Evolutionary conservation across 2,888 invertebrate genomes (phyloP).

Genomic region (Hydrotaea cyrtoneurina): DNA sequence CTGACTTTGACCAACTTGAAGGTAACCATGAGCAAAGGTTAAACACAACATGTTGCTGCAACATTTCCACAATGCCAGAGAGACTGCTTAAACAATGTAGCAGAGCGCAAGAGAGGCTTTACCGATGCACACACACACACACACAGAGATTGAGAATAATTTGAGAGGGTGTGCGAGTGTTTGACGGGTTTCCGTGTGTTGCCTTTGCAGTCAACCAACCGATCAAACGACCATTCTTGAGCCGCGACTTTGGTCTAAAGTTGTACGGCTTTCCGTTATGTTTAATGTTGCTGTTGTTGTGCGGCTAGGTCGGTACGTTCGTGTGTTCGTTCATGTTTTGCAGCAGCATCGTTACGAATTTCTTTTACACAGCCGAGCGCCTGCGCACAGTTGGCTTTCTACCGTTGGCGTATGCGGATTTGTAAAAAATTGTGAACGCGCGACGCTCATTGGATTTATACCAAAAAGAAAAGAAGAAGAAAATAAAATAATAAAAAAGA

Average conservation of each 20-base stretch:
- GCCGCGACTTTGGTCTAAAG: slow-evolving; percentile 61
- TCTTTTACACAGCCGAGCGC: slow-evolving; percentile 80
- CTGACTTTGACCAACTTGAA: slow-evolving; percentile 76
- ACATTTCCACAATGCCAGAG: slow-evolving; percentile 65
- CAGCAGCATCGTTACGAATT: slow-evolving; percentile 74
- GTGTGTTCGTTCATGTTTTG: slow-evolving; percentile 41
- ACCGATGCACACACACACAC: too few species aligned
- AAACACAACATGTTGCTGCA: slow-evolving; percentile 69
- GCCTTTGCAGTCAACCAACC: neutral
- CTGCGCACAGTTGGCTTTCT: slow-evolving; percentile 81
- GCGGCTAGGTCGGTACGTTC: slow-evolving; percentile 19
- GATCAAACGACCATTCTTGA: slow-evolving; percentile 63
- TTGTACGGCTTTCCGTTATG: slow-evolving; percentile 67
- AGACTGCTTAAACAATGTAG: slow-evolving; percentile 62
- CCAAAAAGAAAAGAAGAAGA: slow-evolving; percentile 44
- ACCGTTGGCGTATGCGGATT: slow-evolving; percentile 81
- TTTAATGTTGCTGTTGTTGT: slow-evolving; percentile 10
- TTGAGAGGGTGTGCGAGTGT: neutral
- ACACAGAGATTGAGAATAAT: slow-evolving; percentile 16
- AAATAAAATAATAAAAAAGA: slow-evolving; percentile 57
- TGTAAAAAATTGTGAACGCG: slow-evolving; percentile 74
- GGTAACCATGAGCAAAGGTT: slow-evolving; percentile 61
- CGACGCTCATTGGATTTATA: slow-evolving; percentile 53
- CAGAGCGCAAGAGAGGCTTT: neutral
- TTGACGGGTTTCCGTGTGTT: slow-evolving; percentile 49